These are phyloP conservation scores for Podocnemis expansa DNA, from an alignment of 2,113 vertebrate species.

Conservation along the genomic window DNA sequence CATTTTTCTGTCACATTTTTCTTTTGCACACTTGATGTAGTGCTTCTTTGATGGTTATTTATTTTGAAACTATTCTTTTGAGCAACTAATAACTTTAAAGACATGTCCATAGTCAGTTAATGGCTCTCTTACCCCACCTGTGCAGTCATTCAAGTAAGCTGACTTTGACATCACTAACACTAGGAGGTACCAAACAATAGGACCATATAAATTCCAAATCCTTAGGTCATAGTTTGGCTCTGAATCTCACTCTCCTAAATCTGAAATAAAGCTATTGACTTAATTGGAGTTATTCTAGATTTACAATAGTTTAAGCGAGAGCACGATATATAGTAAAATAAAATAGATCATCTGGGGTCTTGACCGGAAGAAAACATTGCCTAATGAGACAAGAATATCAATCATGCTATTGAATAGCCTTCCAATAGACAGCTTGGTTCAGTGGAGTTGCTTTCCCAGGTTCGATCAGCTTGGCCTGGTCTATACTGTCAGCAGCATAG, in stretches of 20 bases:
- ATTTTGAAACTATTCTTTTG: slow-evolving; percentile 57
- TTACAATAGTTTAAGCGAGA: not conserved
- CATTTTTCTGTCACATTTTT: not conserved
- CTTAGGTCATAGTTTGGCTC: not conserved
- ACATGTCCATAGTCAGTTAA: slow-evolving; percentile 21
- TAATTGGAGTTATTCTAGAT: not conserved
- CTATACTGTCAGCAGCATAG: too few species aligned
- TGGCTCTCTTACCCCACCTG: slow-evolving; percentile 43
- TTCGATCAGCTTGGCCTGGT: not conserved
- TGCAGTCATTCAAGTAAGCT: slow-evolving; percentile 70
- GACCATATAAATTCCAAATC: slow-evolving; percentile 3
- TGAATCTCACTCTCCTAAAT: not conserved
- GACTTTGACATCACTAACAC: slow-evolving; percentile 64
- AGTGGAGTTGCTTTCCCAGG: not conserved
- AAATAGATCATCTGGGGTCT: not conserved
- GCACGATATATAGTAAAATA: not conserved
- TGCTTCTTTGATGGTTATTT: slow-evolving; percentile 29
- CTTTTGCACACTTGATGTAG: not conserved
- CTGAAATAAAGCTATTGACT: not conserved
- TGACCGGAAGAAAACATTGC: not conserved
- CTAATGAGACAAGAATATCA: not conserved
- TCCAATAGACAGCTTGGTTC: not conserved
- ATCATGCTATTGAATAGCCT: not conserved
- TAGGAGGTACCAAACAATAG: slow-evolving; percentile 1
- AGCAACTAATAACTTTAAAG: slow-evolving; percentile 48